Evolutionary conservation across 2,797 vertebrate species (phyloP).

Genomic region (Acrocephalus scirpaceus): DNA sequence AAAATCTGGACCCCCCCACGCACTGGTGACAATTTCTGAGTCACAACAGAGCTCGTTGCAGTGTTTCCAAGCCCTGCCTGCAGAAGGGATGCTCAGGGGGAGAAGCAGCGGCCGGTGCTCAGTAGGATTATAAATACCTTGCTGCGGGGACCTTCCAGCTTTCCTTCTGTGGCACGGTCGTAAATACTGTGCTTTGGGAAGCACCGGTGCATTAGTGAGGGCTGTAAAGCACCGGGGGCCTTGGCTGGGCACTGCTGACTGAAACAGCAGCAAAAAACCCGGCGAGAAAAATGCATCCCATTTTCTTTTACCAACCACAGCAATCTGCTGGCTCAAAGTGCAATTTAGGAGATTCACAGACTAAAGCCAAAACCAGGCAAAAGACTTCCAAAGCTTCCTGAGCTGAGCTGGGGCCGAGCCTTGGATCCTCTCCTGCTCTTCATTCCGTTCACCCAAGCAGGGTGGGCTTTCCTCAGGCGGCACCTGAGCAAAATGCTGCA

Average conservation of each 20-base stretch:
- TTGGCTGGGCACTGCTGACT: background rate
- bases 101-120: background rate
- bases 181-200: conserved; percentile 15
- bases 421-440: background rate
- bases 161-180: background rate
- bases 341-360: background rate
- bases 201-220: conserved; percentile 5
- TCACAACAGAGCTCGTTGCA: background rate
- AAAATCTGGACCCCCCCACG: fast-evolving
- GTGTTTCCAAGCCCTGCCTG: background rate
- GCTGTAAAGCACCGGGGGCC: background rate
- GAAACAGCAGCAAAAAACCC: background rate
- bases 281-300: background rate
- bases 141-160: background rate
- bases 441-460: background rate
- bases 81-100: background rate
- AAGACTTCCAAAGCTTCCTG: background rate
- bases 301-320: background rate
- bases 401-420: background rate
- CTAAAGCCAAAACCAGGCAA: background rate
- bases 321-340: background rate
- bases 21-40: background rate
- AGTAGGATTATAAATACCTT: conserved; percentile 15
- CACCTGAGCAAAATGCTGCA: background rate
- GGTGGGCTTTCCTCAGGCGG: background rate